Evolutionary conservation across 1,140 invertebrate genomes (phyloP).

Genomic region (Lucilia cuprina): DNA sequence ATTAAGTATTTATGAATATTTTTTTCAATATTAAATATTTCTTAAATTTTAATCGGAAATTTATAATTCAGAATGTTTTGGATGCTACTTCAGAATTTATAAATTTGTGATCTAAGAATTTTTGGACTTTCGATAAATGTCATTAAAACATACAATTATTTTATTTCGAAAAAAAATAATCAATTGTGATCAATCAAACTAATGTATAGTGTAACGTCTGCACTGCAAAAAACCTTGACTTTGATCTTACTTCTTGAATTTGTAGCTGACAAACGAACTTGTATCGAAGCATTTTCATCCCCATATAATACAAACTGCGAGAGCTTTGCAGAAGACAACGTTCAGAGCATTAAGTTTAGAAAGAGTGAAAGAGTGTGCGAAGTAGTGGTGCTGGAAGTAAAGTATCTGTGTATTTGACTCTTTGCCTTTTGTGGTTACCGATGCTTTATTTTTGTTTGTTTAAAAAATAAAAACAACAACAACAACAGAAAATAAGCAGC

Average conservation of each 20-base stretch:
- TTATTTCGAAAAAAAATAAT: too few species aligned
- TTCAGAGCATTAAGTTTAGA: neutral
- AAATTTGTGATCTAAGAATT: too few species aligned
- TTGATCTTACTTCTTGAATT: too few species aligned
- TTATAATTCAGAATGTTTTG: too few species aligned
- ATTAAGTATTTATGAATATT: too few species aligned
- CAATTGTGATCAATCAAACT: too few species aligned
- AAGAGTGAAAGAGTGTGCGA: neutral
- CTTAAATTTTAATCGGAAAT: too few species aligned
- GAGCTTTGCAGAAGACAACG: neutral
- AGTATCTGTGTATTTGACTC: neutral
- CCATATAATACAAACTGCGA: neutral
- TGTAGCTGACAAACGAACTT: neutral
- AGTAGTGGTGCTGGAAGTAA: neutral
- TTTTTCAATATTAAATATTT: too few species aligned
- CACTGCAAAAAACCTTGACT: neutral
- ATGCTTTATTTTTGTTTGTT: slow-evolving; percentile 12
- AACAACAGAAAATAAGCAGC: neutral
- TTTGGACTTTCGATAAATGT: too few species aligned
- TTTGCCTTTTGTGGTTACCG: slow-evolving; percentile 16
- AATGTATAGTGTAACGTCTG: too few species aligned
- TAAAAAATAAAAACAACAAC: slow-evolving; percentile 35
- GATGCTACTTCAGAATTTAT: too few species aligned
- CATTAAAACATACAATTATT: too few species aligned
- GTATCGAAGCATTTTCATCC: neutral